These are phyloP conservation scores for Ia io DNA, from an alignment of 2,113 vertebrate species.

Conservation along the genomic window DNA sequence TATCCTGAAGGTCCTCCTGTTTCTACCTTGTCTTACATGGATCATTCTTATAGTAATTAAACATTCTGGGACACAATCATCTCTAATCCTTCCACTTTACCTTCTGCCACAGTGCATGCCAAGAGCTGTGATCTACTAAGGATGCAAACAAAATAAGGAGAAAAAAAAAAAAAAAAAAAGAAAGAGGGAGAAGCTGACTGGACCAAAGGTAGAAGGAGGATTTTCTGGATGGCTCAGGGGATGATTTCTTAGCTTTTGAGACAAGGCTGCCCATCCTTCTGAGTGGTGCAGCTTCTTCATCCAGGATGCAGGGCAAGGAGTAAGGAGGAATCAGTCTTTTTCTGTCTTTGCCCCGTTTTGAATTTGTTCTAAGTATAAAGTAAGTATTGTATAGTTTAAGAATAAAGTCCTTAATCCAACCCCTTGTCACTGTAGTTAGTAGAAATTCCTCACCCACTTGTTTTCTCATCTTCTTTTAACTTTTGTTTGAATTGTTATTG, in stretches of 20 bases:
- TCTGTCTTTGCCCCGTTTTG: background rate
- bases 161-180: background rate
- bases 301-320: background rate
- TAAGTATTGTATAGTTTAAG: background rate
- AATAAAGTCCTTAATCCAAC: background rate
- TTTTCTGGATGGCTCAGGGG: background rate
- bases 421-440: background rate
- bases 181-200: background rate
- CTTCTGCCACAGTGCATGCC: background rate
- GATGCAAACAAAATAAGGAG: background rate
- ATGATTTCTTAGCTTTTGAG: background rate
- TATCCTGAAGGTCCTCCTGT: background rate
- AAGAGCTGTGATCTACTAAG: background rate
- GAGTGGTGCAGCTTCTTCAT: background rate
- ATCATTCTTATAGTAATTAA: background rate
- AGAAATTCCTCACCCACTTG: background rate
- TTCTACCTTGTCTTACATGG: background rate
- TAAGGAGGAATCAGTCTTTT: background rate
- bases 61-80: background rate
- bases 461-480: background rate
- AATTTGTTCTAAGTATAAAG: background rate
- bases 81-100: background rate
- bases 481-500: background rate
- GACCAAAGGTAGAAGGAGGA: background rate
- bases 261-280: background rate